Conservation (phyloP, 2,797 vertebrate species). For the Phoeniculus purpureus region DNA sequence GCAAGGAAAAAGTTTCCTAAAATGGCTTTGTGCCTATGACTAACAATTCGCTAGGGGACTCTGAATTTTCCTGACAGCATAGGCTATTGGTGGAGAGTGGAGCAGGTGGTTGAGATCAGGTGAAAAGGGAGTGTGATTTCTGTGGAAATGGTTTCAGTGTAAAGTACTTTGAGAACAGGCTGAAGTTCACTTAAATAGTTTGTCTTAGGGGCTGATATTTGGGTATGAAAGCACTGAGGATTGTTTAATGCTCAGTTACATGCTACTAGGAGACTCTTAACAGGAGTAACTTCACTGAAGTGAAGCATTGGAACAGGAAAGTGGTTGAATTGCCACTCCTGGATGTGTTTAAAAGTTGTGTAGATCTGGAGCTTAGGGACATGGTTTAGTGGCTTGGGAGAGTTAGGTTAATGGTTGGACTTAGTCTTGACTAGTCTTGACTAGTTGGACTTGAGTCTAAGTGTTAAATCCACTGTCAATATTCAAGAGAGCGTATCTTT, state of each 20-base stretch:
- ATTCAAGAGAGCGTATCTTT: background rate
- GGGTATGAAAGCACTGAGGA: background rate
- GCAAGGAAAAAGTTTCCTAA: background rate
- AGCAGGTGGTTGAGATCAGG: background rate
- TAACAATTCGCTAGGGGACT: background rate
- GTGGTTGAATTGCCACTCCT: too few species aligned
- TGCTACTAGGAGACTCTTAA: background rate
- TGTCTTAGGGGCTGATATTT: background rate
- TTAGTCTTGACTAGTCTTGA: too few species aligned
- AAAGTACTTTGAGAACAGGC: background rate
- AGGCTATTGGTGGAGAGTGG: accelerated
- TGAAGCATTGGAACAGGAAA: too few species aligned
- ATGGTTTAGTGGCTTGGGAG: too few species aligned
- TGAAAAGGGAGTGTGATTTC: background rate
- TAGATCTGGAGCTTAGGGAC: too few species aligned
- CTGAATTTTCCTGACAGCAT: background rate
- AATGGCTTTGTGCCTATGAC: background rate
- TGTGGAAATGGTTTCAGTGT: background rate
- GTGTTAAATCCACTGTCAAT: background rate
- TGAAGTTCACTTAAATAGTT: background rate
- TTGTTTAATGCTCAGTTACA: background rate
- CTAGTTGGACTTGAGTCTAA: too few species aligned
- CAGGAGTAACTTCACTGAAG: background rate
- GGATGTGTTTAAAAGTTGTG: too few species aligned
- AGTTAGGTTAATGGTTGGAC: too few species aligned